A percentile compares a stretch with the other conserved stretches of the same genome.
These are phyloP conservation scores for Saturnia pavonia DNA, from an alignment of 2,888 invertebrate genomes.

Conservation along the genomic window DNA sequence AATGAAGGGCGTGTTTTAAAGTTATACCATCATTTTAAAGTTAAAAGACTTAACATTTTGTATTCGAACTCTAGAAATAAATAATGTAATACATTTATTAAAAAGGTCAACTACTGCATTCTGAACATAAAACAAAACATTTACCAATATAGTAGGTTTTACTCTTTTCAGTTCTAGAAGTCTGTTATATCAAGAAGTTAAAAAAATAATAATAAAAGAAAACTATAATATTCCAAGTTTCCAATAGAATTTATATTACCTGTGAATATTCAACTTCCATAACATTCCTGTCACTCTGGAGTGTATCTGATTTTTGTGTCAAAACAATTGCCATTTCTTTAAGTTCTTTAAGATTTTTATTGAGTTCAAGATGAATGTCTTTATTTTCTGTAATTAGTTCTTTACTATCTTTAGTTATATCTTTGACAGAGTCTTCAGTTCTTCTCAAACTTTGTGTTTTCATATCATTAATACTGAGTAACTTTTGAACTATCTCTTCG, in stretches of 20 bases:
- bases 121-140: neutral
- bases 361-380: conserved; percentile 24
- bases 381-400: conserved; percentile 19
- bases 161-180: too few species aligned
- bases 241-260: conserved; percentile 39
- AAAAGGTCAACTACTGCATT: neutral
- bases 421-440: conserved; percentile 24
- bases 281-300: conserved; percentile 68
- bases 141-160: too few species aligned
- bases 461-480: conserved; percentile 44
- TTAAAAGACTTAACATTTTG: neutral
- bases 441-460: conserved; percentile 33
- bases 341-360: conserved; percentile 64
- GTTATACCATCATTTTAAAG: neutral
- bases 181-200: neutral
- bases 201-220: neutral
- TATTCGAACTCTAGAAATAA: neutral
- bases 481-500: conserved; percentile 46
- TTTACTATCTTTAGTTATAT: conserved; percentile 26
- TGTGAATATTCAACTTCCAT: conserved; percentile 71
- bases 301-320: conserved; percentile 64
- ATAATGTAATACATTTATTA: neutral
- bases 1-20: neutral
- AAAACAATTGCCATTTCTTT: conserved; percentile 67
- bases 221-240: neutral